Base-by-base conservation (phyloP, 2,888 invertebrate species). In the Netelia melanura region DNA sequence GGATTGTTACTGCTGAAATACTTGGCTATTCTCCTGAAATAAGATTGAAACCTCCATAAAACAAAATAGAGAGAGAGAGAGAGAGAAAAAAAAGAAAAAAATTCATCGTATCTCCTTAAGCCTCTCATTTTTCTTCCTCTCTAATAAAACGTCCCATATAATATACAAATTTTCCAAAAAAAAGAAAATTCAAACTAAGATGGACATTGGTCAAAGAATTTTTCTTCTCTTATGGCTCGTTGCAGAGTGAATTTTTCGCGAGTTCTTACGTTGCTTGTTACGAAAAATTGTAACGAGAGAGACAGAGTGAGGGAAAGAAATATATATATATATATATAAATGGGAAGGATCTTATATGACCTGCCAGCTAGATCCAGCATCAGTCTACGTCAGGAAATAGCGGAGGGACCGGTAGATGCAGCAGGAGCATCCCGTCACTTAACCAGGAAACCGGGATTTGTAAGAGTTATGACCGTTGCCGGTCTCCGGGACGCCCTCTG, bases 391-490 rank as follows among this genome's bases (percentile, higher is more conserved):
- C 84, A 56, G 72, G 62, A 17, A 43, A 44, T 62, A 65, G 25
- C 54, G 61, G 62, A 56, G 64, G 64, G 64, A 82, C 86, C 88
- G 88, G 89, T 88, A 10, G 87, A 86, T 85, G 87, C 48, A 78
- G 44, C 68, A 30, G 68, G 78, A 78, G 78, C 88, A 88, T 88
- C 87, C 84, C 87, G 88, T 90, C 90, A 89, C 89, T 89, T 89
- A 87, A 88, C 89, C 88, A 88, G 91, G 54, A 89, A 89, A 88
- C 87, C 85, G 87, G 87, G 90, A 91, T 90, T 90, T 90, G 90
- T 87, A 87, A 85, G 86, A 90, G 86, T 89, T 89, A 89, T 89
- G 86, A 88, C 77, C 85, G 84, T 67, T 81, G 80, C 81, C 85
- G 77, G 10, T 77, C 65, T 38, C 44, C 30, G 61, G 48, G 11